Conservation (phyloP, 2,113 vertebrate species). For the Nicator chloris region DNA sequence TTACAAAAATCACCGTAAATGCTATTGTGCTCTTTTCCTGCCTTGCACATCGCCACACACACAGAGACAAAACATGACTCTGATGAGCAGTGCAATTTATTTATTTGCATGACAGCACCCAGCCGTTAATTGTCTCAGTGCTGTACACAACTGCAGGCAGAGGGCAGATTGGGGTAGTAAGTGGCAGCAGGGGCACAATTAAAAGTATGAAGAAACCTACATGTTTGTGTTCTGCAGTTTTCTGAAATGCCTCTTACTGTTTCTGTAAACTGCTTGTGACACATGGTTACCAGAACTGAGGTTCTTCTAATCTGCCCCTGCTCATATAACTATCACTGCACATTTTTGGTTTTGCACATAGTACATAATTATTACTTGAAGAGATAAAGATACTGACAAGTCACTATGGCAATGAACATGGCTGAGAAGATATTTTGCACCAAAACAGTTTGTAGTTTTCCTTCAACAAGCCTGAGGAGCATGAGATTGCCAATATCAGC, state of each 20-base stretch:
- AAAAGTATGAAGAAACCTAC: not conserved
- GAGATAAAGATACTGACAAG: not conserved
- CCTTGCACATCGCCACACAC: not conserved
- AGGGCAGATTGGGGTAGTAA: not conserved
- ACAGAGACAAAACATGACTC: not conserved
- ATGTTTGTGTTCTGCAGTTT: not conserved
- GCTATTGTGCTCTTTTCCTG: not conserved
- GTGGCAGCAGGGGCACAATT: not conserved
- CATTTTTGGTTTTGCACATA: not conserved
- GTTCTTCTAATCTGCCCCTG: not conserved
- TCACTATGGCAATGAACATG: accelerated
- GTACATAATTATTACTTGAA: not conserved
- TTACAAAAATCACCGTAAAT: not conserved
- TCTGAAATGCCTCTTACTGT: not conserved
- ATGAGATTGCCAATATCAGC: not conserved
- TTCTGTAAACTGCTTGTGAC: not conserved
- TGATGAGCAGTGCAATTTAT: not conserved
- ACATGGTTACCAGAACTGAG: not conserved
- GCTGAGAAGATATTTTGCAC: not conserved
- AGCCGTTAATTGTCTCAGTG: not conserved
- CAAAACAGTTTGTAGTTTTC: not conserved
- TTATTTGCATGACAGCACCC: not conserved
- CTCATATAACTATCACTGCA: not conserved
- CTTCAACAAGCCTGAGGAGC: not conserved
- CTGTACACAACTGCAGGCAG: not conserved